These are phyloP conservation scores for Baryphthengus martii DNA, from an alignment of 2,113 vertebrate genomes.

Conservation along the genomic window DNA sequence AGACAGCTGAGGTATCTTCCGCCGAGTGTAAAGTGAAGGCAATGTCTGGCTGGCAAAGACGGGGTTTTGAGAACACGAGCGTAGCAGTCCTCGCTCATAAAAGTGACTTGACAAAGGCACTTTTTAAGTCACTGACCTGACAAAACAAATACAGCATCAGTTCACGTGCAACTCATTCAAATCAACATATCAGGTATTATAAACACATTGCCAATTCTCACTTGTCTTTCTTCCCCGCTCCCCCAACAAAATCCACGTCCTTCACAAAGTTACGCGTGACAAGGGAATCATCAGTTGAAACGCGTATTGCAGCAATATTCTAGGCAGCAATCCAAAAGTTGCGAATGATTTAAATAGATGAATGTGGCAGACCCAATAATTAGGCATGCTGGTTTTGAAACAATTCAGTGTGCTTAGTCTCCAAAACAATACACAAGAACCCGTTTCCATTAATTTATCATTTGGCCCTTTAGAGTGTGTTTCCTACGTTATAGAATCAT, in stretches of 20 bases:
- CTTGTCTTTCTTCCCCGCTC: not conserved
- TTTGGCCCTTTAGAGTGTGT: conserved; percentile 49
- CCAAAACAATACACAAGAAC: conserved; percentile 65
- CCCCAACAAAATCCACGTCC: not conserved
- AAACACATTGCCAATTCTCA: not conserved
- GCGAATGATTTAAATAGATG: conserved; percentile 80
- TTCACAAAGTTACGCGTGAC: conserved; percentile 44
- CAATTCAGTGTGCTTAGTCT: conserved; percentile 71
- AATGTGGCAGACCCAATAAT: conserved; percentile 84
- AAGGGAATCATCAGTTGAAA: conserved; percentile 70
- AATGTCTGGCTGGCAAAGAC: conserved; percentile 63
- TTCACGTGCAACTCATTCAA: conserved; percentile 9
- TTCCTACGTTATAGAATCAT: conserved; percentile 23
- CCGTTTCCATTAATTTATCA: conserved; percentile 69
- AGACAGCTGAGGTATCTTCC: conserved; percentile 73
- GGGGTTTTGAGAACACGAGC: conserved; percentile 10
- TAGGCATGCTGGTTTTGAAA: conserved; percentile 71
- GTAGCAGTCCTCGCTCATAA: conserved; percentile 61
- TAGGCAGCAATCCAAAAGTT: conserved; percentile 81
- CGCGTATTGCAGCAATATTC: conserved; percentile 73
- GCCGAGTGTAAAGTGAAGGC: conserved; percentile 60
- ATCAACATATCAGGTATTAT: not conserved
- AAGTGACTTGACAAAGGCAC: conserved; percentile 83
- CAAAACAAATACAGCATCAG: conserved; percentile 67
- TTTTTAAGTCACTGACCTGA: conserved; percentile 81